Percentiles rank a stretch among this genome's conserved stretches.
These are phyloP conservation scores for Galaxias olidus DNA, from an alignment of 2,797 vertebrate species.

Conservation along the genomic window DNA sequence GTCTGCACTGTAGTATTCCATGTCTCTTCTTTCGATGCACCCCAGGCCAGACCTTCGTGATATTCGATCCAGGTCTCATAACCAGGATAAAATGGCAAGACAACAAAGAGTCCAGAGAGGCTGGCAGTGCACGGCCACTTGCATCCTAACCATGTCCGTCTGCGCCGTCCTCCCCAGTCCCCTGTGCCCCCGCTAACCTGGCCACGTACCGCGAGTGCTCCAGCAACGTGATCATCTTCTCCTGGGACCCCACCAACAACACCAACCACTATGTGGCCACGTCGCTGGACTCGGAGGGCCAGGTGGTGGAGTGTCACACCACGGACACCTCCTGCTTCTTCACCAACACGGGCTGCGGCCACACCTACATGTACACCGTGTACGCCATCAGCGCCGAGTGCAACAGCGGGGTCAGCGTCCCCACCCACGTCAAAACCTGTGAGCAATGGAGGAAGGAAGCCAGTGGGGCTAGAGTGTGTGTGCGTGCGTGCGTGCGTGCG, in stretches of 20 bases:
- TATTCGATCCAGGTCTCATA: no score
- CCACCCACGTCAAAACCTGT: slow-evolving; percentile 63
- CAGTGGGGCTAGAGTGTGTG: neutral
- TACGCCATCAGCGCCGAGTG: slow-evolving; percentile 60
- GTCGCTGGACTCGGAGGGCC: slow-evolving; percentile 46
- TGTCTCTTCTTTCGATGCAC: no score
- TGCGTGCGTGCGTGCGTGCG: neutral
- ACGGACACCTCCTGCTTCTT: slow-evolving; percentile 67
- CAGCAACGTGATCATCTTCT: slow-evolving; percentile 66
- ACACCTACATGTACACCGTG: slow-evolving; percentile 67
- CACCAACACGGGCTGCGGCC: slow-evolving; percentile 69
- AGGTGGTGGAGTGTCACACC: slow-evolving; percentile 59
- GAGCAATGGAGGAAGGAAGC: slow-evolving; percentile 34
- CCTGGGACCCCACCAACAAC: slow-evolving; percentile 69
- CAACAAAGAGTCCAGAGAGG: no score
- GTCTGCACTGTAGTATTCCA: no score
- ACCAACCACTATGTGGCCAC: slow-evolving; percentile 70
- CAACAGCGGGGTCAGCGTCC: slow-evolving; percentile 53
- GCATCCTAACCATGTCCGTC: neutral
- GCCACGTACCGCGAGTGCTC: slow-evolving; percentile 53
- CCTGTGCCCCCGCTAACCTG: slow-evolving; percentile 71
- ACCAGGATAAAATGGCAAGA: no score
- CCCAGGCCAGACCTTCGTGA: no score
- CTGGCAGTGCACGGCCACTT: neutral
- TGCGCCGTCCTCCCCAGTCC: slow-evolving; percentile 53